phyloP scores from a whole-genome alignment of 1,140 invertebrate genomes.

The Anastatus disparis region DNA sequence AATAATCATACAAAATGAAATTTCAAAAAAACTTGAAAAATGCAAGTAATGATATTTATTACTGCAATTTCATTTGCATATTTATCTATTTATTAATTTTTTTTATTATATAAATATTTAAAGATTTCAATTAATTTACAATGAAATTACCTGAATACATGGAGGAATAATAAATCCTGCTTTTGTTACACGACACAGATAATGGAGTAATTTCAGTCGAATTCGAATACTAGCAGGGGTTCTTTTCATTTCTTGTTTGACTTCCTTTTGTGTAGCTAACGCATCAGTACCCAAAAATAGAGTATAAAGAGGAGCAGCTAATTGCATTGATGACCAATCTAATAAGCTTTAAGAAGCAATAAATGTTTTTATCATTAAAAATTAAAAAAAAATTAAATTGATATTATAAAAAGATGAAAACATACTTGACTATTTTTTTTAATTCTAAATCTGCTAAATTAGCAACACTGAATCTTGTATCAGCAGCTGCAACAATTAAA shows the following conservation, averaged over 20 bases:
- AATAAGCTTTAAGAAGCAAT: constrained; percentile 70
- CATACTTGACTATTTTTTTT: constrained; percentile 77
- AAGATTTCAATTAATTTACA: constrained; percentile 12
- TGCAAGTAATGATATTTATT: too few relatives aligned
- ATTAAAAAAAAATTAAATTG: background rate
- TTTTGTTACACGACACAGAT: constrained; percentile 82
- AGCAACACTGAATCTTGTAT: constrained; percentile 85
- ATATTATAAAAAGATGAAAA: background rate
- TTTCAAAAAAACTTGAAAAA: too few relatives aligned
- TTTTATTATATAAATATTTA: background rate
- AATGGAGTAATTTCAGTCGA: constrained; percentile 85
- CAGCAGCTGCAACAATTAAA: constrained; percentile 85
- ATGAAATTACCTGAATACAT: constrained; percentile 76
- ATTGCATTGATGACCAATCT: constrained; percentile 78
- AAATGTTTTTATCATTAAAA: constrained; percentile 1
- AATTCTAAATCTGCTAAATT: constrained; percentile 81
- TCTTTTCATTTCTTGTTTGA: constrained; percentile 74
- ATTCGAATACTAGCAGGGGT: constrained; percentile 83
- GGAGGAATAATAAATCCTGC: constrained; percentile 82
- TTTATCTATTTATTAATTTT: too few relatives aligned
- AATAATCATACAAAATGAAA: too few relatives aligned
- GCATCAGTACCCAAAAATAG: constrained; percentile 81
- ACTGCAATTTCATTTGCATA: too few relatives aligned
- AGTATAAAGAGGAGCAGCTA: constrained; percentile 79
- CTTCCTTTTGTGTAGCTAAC: constrained; percentile 67